These are phyloP conservation scores for Apistogramma diplotaenia DNA, from an alignment of 2,113 vertebrate species.

Conservation along the genomic window DNA sequence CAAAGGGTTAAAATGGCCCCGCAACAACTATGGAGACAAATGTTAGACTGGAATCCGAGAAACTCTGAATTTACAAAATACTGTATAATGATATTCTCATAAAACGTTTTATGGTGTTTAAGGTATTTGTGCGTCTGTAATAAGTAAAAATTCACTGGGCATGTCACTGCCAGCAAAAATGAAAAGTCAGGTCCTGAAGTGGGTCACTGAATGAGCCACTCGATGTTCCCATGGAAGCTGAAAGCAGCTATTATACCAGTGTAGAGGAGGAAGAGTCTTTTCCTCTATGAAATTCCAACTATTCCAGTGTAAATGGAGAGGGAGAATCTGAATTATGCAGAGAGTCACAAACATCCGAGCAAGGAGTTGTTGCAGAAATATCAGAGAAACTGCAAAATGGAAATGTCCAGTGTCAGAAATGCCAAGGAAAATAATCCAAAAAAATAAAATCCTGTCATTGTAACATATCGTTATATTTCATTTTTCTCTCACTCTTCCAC, in stretches of 20 bases:
- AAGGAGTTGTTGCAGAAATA: slow-evolving; percentile 1
- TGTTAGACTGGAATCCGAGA: too few species aligned
- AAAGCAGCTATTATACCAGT: background rate
- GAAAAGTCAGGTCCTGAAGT: background rate
- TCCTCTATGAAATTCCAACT: slow-evolving; percentile 14
- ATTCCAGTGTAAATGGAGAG: background rate
- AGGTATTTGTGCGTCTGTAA: background rate
- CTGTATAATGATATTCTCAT: too few species aligned
- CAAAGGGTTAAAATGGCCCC: background rate
- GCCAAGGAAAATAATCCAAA: too few species aligned
- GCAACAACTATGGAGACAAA: background rate
- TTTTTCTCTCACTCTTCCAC: background rate
- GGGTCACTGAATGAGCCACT: background rate
- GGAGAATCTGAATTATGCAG: background rate
- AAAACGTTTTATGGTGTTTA: too few species aligned
- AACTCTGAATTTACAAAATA: background rate
- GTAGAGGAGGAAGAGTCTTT: background rate
- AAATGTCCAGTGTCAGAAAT: too few species aligned
- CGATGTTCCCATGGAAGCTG: background rate
- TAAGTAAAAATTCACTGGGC: background rate
- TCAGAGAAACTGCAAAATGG: background rate
- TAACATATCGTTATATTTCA: background rate
- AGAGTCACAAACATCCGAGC: background rate
- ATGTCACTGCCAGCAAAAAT: background rate
- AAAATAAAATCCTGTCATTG: background rate